These are phyloP conservation scores for Oedothorax gibbosus DNA, from an alignment of 1,140 invertebrate genomes.

Conservation along the genomic window DNA sequence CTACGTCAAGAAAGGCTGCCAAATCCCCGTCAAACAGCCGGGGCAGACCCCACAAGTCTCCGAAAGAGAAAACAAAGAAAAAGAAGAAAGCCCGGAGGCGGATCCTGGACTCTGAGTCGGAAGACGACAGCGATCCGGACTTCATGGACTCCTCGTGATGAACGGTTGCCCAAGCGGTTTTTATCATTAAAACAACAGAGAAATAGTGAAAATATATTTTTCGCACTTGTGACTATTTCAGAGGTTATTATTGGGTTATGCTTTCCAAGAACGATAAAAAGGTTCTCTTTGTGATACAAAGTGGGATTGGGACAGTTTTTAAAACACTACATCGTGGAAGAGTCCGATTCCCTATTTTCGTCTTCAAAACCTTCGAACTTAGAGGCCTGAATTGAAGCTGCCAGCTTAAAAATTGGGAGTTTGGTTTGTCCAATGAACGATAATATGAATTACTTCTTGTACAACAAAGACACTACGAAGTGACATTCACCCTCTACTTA, in stretches of 20 bases:
- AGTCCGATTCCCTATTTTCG: too few relatives aligned
- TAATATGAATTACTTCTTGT: not conserved
- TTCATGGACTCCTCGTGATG: conserved; percentile 64
- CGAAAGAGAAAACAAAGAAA: conserved; percentile 76
- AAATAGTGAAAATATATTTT: not conserved
- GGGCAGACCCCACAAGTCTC: conserved; percentile 66
- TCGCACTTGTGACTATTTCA: conserved; percentile 1
- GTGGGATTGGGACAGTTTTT: not conserved
- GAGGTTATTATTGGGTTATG: conserved; percentile 3
- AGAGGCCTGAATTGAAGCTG: not conserved
- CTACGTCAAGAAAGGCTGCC: conserved; percentile 19
- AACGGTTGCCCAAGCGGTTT: too few relatives aligned
- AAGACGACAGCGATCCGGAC: conserved; percentile 79
- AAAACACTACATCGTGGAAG: not conserved
- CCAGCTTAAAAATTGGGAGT: not conserved
- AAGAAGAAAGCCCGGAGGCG: conserved; percentile 71
- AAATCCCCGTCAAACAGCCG: conserved; percentile 47
- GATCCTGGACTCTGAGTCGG: conserved; percentile 74
- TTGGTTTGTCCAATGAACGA: not conserved
- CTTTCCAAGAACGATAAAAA: not conserved
- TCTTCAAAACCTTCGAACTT: too few relatives aligned
- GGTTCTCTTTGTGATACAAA: not conserved
- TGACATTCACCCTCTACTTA: conserved; percentile 15
- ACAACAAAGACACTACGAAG: not conserved
- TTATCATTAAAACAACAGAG: too few relatives aligned